phyloP scores from a whole-genome alignment of 2,888 invertebrate species.

The Dendrolimus pini region DNA sequence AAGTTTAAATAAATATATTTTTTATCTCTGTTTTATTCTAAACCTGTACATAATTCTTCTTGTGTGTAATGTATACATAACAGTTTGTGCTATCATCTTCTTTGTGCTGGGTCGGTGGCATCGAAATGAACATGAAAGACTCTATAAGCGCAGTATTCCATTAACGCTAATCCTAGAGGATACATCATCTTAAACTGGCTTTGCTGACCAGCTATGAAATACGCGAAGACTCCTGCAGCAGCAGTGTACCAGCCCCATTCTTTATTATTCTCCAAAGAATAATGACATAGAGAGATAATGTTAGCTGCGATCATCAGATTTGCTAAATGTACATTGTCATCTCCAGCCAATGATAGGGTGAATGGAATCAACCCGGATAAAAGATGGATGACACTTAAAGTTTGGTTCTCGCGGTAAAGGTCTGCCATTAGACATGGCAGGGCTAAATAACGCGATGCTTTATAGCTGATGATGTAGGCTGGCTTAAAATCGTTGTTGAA shows the following conservation, averaged over 20 bases:
- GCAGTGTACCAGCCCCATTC: conserved; percentile 57
- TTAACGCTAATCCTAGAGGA: conserved; percentile 41
- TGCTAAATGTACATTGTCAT: conserved; percentile 40
- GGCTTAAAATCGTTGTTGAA: conserved; percentile 41
- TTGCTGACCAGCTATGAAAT: conserved; percentile 32
- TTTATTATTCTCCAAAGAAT: conserved; percentile 30
- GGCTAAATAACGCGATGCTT: conserved; percentile 46
- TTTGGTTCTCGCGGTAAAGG: conserved; percentile 30
- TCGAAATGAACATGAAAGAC: conserved; percentile 27
- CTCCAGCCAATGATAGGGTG: conserved; percentile 35
- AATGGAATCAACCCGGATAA: conserved; percentile 55
- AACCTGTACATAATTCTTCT: no score
- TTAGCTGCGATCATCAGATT: conserved; percentile 46
- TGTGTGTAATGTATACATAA: no score
- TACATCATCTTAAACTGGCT: conserved; percentile 33
- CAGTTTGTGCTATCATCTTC: no score
- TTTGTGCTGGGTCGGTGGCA: not conserved
- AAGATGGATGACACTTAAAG: conserved; percentile 36
- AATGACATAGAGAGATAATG: conserved; percentile 40
- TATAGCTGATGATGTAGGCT: conserved; percentile 37
- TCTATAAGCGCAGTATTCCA: conserved; percentile 52
- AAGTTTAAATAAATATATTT: no score
- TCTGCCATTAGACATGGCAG: conserved; percentile 59
- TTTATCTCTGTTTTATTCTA: no score
- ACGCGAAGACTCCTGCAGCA: conserved; percentile 41